Base-by-base conservation (phyloP, 2,888 invertebrate genomes). In the Melitaea athalia region DNA sequence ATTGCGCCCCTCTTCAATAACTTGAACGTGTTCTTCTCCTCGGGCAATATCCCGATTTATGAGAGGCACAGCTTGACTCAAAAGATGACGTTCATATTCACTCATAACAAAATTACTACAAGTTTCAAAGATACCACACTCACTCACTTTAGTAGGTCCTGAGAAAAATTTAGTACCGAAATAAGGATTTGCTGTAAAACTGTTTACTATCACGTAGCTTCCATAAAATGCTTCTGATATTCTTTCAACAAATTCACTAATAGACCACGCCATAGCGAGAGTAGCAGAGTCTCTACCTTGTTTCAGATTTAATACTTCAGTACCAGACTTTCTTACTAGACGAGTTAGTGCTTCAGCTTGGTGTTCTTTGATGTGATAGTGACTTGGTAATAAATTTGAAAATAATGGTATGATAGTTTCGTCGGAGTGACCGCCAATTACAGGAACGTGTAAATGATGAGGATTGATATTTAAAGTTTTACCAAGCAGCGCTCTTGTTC, bases 381-480 rank as follows among this genome's bases (percentile, higher is more conserved):
- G 74, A 2, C 69, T 57, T 0, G 87, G 87, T 3, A 74, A 64
- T 57, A 89, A 71, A 74, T 84, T 85, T 1, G 89, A 89, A 77
- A 87, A 89, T 38, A 89, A 70, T 5, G 89, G 89, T 63, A 89
- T 76, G 47, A 88, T 81, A 3, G 88, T 87, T 1, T 86, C 80
- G 15, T 86, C 86, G 0, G 89, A 89, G 74, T 88, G 87, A 0
- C 88, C 89, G 62, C 89, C 87, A 15, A 89, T 83, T 0, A 89
- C 86, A 14, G 89, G 89, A 43, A 89, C 68, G 8, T 76, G 64
- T 33, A 89, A 63, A 31, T 77, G 72, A 12, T 71, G 60, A 12
- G 85, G 80, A 67, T 80, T 82, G 0, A 83, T 77, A 52, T 81
- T 73, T 6, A 89, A 76, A 47, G 76, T 76, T 42, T 77, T 79